Percentiles rank a stretch among this genome's conserved stretches.
phyloP scores from a whole-genome alignment of 1,140 invertebrate species.

The Drosophila tsacasi region DNA sequence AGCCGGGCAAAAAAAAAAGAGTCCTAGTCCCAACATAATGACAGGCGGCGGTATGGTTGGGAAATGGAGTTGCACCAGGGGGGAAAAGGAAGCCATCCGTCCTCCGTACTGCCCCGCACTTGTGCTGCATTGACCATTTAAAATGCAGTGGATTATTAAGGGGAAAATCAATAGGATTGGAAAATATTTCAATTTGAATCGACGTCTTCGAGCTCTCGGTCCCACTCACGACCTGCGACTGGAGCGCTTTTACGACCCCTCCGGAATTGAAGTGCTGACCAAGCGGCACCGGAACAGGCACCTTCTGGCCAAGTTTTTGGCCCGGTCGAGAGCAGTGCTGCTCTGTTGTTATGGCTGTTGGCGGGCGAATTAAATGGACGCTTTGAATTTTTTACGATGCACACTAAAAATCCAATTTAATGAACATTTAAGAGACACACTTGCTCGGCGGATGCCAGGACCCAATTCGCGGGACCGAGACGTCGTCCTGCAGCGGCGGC shows the following conservation, averaged over 20 bases:
- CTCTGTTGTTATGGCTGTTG: slow-evolving; percentile 60
- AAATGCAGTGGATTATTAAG: slow-evolving; percentile 73
- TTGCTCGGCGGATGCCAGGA: slow-evolving; percentile 18
- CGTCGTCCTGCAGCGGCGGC: slow-evolving; percentile 41
- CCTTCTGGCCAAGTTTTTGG: slow-evolving; percentile 46
- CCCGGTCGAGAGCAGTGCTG: slow-evolving; percentile 12
- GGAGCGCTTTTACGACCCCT: slow-evolving; percentile 66
- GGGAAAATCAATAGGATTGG: slow-evolving; percentile 73
- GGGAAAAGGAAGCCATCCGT: neutral
- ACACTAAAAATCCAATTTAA: slow-evolving; percentile 85
- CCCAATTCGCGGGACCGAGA: slow-evolving; percentile 8
- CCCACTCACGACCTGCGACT: slow-evolving; percentile 33
- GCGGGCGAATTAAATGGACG: slow-evolving; percentile 79
- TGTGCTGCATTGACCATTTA: slow-evolving; percentile 63
- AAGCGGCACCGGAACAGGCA: slow-evolving; percentile 47
- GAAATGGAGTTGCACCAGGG: slow-evolving; percentile 1
- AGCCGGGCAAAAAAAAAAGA: slow-evolving; percentile 22
- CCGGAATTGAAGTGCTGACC: slow-evolving; percentile 61
- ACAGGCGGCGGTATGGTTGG: slow-evolving; percentile 43
- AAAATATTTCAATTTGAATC: slow-evolving; percentile 80
- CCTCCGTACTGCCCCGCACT: slow-evolving; percentile 18
- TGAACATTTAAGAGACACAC: slow-evolving; percentile 85
- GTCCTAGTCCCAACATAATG: slow-evolving; percentile 53
- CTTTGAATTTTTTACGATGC: slow-evolving; percentile 84
- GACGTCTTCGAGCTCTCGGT: slow-evolving; percentile 28